Conservation (phyloP, 2,888 invertebrate species). For the Drosophila macrospina region DNA sequence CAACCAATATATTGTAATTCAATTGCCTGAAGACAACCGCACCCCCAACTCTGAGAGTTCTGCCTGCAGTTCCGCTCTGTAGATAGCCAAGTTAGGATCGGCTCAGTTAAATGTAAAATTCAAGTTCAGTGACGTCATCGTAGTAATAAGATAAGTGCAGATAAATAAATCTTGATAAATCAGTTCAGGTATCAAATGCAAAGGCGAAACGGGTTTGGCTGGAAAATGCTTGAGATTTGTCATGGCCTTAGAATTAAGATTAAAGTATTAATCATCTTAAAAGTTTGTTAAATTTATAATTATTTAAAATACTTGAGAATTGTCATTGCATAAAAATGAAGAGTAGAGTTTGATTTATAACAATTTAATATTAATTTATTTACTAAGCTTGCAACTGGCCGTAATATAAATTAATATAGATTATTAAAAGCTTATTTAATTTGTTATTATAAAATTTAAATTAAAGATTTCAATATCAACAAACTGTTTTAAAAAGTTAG, state of each 20-base stretch:
- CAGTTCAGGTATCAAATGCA: constrained; percentile 1
- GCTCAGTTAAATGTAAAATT: constrained; percentile 6
- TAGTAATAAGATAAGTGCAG: neutral
- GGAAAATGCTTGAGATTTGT: constrained; percentile 9
- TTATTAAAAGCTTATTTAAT: too few relatives aligned
- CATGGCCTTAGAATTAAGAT: neutral
- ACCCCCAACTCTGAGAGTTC: constrained; percentile 6
- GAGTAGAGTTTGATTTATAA: too few relatives aligned
- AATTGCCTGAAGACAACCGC: constrained; percentile 18
- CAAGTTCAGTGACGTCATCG: constrained; percentile 19
- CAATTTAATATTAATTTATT: too few relatives aligned
- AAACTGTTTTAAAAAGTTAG: too few relatives aligned
- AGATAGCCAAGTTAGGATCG: neutral
- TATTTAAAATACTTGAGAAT: too few relatives aligned
- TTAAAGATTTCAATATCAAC: too few relatives aligned
- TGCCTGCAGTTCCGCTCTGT: neutral
- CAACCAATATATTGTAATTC: constrained; percentile 29
- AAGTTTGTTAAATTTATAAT: too few relatives aligned
- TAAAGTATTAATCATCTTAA: too few relatives aligned
- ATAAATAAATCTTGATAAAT: constrained; percentile 21
- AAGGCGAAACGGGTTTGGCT: constrained; percentile 12
- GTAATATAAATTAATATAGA: too few relatives aligned
- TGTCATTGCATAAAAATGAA: too few relatives aligned
- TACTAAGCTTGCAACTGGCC: too few relatives aligned
- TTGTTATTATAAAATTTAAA: too few relatives aligned